Evolutionary conservation across 2,888 invertebrate species (phyloP), one percentile per base, ranked within the genome.

Genomic region (Salticus scenicus): DNA sequence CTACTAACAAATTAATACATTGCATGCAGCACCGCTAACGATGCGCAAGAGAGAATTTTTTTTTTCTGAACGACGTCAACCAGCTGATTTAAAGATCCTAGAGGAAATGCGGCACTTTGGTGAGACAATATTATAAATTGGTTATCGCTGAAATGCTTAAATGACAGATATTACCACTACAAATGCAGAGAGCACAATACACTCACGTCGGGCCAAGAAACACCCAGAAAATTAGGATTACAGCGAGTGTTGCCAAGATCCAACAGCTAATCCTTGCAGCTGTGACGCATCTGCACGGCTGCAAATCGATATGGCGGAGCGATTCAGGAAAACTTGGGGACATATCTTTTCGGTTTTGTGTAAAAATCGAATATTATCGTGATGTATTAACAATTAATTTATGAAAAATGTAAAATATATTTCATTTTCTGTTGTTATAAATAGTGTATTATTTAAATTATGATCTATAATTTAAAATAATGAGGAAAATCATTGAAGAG

Each of bases 211-310:
- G 8, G n/a, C 24, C 64, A 42, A 78, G 84, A 78, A 79, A 74
- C 84, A 78, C 78, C 84, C 84, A 78, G 78, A 79, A 79, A 85
- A 78, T 85, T 78, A 20, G 83, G 66, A 77, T 73, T 84, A 69
- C 57, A 31, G 66, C 73, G 63, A 24, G 37, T 47, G 83, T 84
- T 78, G 83, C 83, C 77, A 78, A 73, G 30, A 73, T 77, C 77
- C 27, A 31, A 57, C 70, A 24, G 37, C 77, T 73, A 72, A 76
- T 69, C 69, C 69, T 74, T 64, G 41, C 27, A 76, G 51, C 66
- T 83, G 63, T 84, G 83, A 84, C 83, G 83, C 83, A 84, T 84
- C 83, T 72, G 47, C 73, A 66, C 47, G 33, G 28, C 37, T n/a
- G 12, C 69, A 51, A 84, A 84, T 84, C 83, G 83, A 84, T 84